Conservation (phyloP, 2,113 vertebrate genomes). For the Myodes glareolus region DNA sequence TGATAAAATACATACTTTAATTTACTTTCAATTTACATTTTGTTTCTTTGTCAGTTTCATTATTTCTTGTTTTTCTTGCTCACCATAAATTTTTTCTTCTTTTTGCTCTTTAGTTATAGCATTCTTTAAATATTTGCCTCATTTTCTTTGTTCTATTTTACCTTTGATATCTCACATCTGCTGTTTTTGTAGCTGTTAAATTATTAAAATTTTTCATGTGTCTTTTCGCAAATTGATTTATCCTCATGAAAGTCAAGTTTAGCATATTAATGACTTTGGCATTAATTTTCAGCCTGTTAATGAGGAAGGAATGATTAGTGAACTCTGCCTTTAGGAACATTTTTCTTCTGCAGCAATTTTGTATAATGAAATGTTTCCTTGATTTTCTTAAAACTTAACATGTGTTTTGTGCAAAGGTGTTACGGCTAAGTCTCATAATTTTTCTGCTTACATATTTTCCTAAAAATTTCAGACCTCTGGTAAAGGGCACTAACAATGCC, state of each 20-base stretch:
- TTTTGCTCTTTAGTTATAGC: not conserved
- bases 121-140: not conserved
- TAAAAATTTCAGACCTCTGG: not conserved
- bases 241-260: not conserved
- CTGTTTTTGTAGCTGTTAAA: not conserved
- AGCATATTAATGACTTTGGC: constrained; percentile 12
- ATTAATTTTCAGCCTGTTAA: constrained; percentile 23
- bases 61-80: not conserved
- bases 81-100: not conserved
- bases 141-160: not conserved
- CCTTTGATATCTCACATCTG: not conserved
- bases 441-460: not conserved
- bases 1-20: not conserved
- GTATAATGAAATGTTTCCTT: not conserved
- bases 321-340: not conserved
- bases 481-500: not conserved
- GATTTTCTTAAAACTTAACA: not conserved
- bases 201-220: not conserved
- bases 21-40: not conserved
- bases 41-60: not conserved
- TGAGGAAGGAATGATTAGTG: not conserved
- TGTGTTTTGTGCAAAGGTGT: not conserved
- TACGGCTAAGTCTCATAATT: not conserved
- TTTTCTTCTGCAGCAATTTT: not conserved
- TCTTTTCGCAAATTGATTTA: not conserved